Evolutionary conservation across 2,888 invertebrate species (phyloP), one percentile per base, ranked within the genome.

Genomic region (Pseudococcus jackbeardsleyi): DNA sequence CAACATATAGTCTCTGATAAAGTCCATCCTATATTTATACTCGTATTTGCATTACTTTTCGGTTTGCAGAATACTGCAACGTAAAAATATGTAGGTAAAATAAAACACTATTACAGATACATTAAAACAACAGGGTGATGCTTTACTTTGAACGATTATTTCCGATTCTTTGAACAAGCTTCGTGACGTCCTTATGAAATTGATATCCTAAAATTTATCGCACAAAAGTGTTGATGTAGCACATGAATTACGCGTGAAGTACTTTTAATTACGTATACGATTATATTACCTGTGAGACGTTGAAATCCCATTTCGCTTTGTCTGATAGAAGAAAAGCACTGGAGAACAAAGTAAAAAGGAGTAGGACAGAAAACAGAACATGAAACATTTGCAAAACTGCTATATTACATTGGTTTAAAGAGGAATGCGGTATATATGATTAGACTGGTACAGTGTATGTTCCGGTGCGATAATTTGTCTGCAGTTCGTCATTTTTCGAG

Each of bases 291-390:
- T 39, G 33, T n/a, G 85, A 39, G 17, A 85, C 8, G 19, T 85
- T 33, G 59, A 59, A 85, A 19, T 59, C 85, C 85, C 59, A 59
- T 85, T 59, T 85, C 39, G 22, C 85, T n/a, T 26, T 39, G 42
- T 85, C 64, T 4, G 54, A 39, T 6, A 59, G 7, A 42, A 42
- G 42, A 39, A 85, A 22, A 39, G 64, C 42, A n/a, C n/a, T 19
- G 39, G 54, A 59, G 54, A 85, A 54, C 42, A 79, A 50, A 54
- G 50, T 19, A 3, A 22, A 82, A 59, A 50, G 7, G 19, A 82
- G 46, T 4, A 82, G 46, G 46, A 46, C 46, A 46, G 46, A 82
- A 46, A 82, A 82, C 19, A 19, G 22, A 46, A 46, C 33, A 82
- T 82, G 42, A 46, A 82, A 82, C 79, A 82, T 82, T 82, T 12